phyloP scores from a whole-genome alignment of 2,797 vertebrate species.

The Muraenolepis orangiensis region DNA sequence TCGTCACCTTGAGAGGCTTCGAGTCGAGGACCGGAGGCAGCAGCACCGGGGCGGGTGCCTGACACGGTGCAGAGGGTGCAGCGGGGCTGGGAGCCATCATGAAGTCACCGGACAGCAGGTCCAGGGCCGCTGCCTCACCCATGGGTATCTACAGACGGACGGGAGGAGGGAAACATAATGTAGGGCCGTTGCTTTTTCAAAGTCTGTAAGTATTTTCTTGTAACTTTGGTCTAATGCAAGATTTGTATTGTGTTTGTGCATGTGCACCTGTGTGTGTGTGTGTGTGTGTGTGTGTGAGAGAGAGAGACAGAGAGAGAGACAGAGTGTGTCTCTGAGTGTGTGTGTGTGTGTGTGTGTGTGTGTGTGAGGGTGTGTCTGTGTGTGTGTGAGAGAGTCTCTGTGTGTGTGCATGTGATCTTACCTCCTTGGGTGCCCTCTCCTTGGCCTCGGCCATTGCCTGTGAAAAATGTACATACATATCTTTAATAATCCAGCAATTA shows the following conservation, averaged over 20 bases:
- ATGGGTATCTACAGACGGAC: constrained; percentile 44
- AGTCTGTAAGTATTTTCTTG: neutral
- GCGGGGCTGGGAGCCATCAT: constrained; percentile 10
- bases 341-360: neutral
- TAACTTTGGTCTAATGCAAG: neutral
- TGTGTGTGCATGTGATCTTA: constrained; percentile 22
- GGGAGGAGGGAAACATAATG: neutral
- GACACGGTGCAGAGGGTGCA: constrained; percentile 10
- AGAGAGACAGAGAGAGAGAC: no score
- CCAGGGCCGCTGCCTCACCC: constrained; percentile 66
- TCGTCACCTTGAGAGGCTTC: constrained; percentile 56
- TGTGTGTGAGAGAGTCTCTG: neutral
- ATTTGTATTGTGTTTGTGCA: neutral
- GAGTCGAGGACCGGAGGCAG: constrained; percentile 43
- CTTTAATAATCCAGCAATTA: neutral
- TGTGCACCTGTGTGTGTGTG: neutral
- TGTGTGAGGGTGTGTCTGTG: neutral
- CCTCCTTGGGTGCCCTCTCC: constrained; percentile 55
- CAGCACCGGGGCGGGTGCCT: constrained; percentile 29
- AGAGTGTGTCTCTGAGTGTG: neutral
- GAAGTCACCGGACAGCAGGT: constrained; percentile 70
- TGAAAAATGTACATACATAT: neutral
- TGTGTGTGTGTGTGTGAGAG: neutral
- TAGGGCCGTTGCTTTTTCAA: neutral
- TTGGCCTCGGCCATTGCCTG: constrained; percentile 55